Evolutionary conservation across 2,797 vertebrate species (phyloP), one percentile per base, ranked within the genome.

Genomic region (Erithacus rubecula): DNA sequence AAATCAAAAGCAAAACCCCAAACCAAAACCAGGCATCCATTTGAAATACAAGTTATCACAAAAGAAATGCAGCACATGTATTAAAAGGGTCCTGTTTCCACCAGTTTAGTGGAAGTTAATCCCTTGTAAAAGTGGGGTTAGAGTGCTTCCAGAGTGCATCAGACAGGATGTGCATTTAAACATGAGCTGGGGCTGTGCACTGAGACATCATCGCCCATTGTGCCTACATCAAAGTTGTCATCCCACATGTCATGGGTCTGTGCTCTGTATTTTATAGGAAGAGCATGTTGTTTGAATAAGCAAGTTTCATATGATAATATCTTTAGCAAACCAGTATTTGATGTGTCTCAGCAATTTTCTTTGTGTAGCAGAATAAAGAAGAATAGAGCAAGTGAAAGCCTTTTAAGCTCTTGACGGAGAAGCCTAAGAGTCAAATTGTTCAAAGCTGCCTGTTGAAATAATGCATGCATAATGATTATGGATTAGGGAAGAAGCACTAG

Each of bases 281-380:
- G 80, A 85, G 64, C 47, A 52, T 68, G 36, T 83, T 87, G 76
- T 91, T 90, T 90, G 85, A 83, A 75, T 94, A 91, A 95, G 94
- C 94, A 93, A 56, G 91, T 93, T 94, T 76, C 75, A n/a, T 68
- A 47, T 21, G 78, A 80, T 88, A 53, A 41, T 83, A 83, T 88
- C 87, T 91, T 53, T 70, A 90, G 53, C 86, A 83, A 95, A 88
- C 26, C 44, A 32, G 41, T 43, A 44, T 93, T 96, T 91, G 74
- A 75, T 80, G 70, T 76, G 59, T 92, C 62, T 95, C 96, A 97
- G 94, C 94, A 82, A 26, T 94, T 96, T 77, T 80, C 78, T 97
- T 95, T 97, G 89, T 96, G 55, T 49, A 67, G 60, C 27, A 53
- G 76, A 76, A 93, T 92, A 95, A 93, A 96, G 80, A 78, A 76